Evolutionary conservation across 2,113 vertebrate species (phyloP).

Genomic region (Calypte anna): DNA sequence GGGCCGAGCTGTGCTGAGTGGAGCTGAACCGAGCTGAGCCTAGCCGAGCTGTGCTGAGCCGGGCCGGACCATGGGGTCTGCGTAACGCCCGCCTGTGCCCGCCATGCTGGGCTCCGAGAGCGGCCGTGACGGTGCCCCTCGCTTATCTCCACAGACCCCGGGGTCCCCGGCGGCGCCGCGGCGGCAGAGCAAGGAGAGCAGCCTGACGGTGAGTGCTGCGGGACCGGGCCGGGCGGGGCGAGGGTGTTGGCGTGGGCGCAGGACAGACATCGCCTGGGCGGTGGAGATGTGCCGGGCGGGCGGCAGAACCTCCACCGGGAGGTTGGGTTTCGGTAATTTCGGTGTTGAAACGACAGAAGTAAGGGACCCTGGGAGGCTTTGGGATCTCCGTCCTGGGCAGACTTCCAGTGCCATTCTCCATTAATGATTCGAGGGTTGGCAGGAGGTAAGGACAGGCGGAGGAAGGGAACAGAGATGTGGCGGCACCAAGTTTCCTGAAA

Average conservation of each 20-base stretch:
- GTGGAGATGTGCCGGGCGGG: not conserved
- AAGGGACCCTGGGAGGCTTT: accelerated
- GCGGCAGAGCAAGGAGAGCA: constrained; percentile 56
- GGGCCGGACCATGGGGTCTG: not conserved
- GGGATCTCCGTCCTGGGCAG: not conserved
- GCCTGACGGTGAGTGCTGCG: constrained; percentile 36
- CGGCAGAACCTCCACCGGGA: not conserved
- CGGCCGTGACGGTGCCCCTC: constrained; percentile 27
- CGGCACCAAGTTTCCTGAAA: not conserved
- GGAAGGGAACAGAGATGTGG: not conserved
- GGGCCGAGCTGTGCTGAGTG: not conserved
- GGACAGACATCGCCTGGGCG: too few relatives aligned
- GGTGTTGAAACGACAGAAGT: accelerated
- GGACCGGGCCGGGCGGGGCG: not conserved
- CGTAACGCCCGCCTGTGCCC: not conserved
- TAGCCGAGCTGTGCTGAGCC: not conserved
- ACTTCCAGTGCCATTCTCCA: accelerated
- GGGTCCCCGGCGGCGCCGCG: constrained; percentile 42
- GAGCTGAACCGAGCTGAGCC: too few relatives aligned
- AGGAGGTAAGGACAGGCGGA: not conserved
- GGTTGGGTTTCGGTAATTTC: accelerated
- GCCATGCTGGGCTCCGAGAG: constrained; percentile 46
- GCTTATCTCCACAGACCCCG: constrained; percentile 43
- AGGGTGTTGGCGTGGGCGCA: too few relatives aligned
- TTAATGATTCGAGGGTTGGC: not conserved